Percentiles rank a stretch among this genome's conserved stretches.
Conservation (phyloP, 2,888 invertebrate genomes). For the Neoaliturus tenellus region DNA sequence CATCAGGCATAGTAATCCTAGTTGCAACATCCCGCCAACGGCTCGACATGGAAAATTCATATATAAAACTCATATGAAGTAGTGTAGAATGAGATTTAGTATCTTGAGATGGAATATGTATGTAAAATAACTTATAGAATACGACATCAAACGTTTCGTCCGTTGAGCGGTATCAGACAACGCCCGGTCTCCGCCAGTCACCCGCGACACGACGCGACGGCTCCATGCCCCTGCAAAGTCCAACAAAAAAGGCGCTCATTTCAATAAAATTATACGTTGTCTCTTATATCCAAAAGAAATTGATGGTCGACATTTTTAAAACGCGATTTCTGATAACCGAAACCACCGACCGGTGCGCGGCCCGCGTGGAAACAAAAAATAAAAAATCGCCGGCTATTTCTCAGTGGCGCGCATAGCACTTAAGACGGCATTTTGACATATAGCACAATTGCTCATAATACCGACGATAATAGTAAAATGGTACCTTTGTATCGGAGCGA, state of each 20-base stretch:
- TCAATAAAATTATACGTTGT: constrained; percentile 50
- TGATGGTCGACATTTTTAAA: constrained; percentile 33
- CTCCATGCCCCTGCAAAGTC: neutral
- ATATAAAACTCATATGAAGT: too few species aligned
- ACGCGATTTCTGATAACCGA: constrained; percentile 45
- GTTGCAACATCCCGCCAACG: too few species aligned
- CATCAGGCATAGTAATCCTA: too few species aligned
- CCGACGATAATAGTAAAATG: constrained; percentile 50
- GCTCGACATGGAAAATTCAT: too few species aligned
- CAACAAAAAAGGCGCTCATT: constrained; percentile 10
- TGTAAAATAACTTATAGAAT: too few species aligned
- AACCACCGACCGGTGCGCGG: constrained; percentile 1
- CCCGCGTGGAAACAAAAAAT: constrained; percentile 30
- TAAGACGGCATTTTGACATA: constrained; percentile 41
- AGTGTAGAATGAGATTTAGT: too few species aligned
- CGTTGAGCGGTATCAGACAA: too few species aligned
- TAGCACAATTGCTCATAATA: constrained; percentile 44
- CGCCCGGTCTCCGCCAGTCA: neutral
- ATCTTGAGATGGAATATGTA: too few species aligned
- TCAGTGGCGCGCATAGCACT: constrained; percentile 48
- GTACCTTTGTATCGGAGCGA: constrained; percentile 37
- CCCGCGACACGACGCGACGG: neutral
- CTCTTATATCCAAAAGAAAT: neutral
- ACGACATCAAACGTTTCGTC: too few species aligned
- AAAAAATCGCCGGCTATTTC: constrained; percentile 31